phyloP scores from a whole-genome alignment of 2,797 vertebrate genomes.

The Gobionotothen gibberifrons region DNA sequence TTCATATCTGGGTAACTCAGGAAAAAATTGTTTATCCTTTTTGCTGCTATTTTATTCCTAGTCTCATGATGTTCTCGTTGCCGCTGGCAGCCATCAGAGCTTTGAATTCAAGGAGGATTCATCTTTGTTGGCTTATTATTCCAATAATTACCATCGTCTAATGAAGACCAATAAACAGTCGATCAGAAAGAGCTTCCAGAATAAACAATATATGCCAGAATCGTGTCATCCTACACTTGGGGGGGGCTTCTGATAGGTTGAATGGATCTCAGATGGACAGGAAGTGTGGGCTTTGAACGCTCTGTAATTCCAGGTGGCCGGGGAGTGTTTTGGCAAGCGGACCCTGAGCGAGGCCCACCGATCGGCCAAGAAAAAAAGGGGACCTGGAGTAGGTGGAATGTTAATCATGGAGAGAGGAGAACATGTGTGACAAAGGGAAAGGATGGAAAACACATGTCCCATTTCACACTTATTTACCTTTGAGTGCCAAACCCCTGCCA shows the following conservation, averaged over 20 bases:
- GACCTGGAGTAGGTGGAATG: conserved; percentile 80
- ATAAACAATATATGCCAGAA: conserved; percentile 64
- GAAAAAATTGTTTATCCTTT: conserved; percentile 44
- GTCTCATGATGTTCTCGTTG: conserved; percentile 57
- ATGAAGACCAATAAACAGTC: conserved; percentile 75
- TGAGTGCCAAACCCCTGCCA: conserved; percentile 77
- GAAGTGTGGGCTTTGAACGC: conserved; percentile 77
- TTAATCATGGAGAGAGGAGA: conserved; percentile 77
- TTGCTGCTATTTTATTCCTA: conserved; percentile 43
- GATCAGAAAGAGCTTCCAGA: conserved; percentile 69
- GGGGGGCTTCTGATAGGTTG: conserved; percentile 75
- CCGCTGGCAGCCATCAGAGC: conserved; percentile 53
- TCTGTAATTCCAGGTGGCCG: conserved; percentile 79
- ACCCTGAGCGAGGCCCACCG: conserved; percentile 58
- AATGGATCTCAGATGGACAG: conserved; percentile 87
- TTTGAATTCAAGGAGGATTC: conserved; percentile 43
- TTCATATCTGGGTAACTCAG: conserved; percentile 43
- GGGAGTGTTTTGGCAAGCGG: conserved; percentile 80
- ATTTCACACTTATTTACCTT: conserved; percentile 86
- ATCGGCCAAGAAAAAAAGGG: conserved; percentile 61
- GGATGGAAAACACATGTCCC: conserved; percentile 87
- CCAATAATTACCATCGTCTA: conserved; percentile 72
- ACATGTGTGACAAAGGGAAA: conserved; percentile 79
- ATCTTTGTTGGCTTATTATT: conserved; percentile 65
- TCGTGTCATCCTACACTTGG: conserved; percentile 68